Conservation (phyloP, 1,140 invertebrate genomes). For the Mycetomoellerius zeteki region DNA sequence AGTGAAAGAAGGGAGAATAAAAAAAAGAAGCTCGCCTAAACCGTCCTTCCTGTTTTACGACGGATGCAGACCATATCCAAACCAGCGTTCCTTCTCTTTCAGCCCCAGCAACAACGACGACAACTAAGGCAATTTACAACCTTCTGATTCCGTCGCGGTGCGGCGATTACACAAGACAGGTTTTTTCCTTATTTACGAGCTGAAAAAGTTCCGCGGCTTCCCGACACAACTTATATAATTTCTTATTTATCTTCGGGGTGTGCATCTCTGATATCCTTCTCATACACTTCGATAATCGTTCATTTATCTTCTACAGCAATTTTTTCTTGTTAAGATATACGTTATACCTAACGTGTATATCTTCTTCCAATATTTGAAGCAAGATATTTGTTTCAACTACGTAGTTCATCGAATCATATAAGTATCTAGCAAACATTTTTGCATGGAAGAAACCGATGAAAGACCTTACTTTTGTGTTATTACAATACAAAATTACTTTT, state of each 20-base stretch:
- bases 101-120: conserved; percentile 33
- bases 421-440: conserved; percentile 53
- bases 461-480: not conserved
- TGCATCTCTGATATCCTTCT: conserved; percentile 26
- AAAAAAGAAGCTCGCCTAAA: conserved; percentile 36
- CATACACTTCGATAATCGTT: conserved; percentile 8
- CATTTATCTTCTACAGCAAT: not conserved
- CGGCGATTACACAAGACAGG: conserved; percentile 71
- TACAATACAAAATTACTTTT: not conserved
- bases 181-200: conserved; percentile 77
- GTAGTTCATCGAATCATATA: conserved; percentile 57
- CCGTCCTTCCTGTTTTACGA: conserved; percentile 41
- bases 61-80: conserved; percentile 33
- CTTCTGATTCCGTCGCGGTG: conserved; percentile 79
- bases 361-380: conserved; percentile 53
- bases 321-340: not conserved
- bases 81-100: conserved; percentile 50
- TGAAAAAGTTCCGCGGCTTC: conserved; percentile 67
- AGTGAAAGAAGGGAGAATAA: not conserved
- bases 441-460: not conserved
- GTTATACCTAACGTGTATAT: conserved; percentile 14
- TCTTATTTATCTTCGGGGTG: conserved; percentile 73
- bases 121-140: conserved; percentile 80
- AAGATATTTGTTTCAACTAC: conserved; percentile 63
- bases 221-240: conserved; percentile 68